phyloP scores from a whole-genome alignment of 2,797 vertebrate genomes.

The Crocodylus rhombifer region DNA sequence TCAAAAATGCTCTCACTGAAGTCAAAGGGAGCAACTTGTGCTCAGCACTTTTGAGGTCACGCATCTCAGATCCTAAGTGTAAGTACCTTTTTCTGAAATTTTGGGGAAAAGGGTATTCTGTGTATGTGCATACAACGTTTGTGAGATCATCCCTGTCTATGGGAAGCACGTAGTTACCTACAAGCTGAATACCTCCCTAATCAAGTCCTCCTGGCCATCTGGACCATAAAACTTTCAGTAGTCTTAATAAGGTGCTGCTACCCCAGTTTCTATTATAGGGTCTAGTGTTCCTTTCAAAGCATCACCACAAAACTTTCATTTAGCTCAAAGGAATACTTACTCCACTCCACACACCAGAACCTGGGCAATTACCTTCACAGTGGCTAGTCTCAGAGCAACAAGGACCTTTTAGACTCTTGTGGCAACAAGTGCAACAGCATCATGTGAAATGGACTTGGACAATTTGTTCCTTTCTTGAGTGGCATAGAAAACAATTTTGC shows the following conservation, averaged over 20 bases:
- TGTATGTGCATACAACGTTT: background rate
- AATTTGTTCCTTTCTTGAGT: background rate
- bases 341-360: background rate
- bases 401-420: background rate
- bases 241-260: no score
- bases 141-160: background rate
- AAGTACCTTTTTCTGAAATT: background rate
- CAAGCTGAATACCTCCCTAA: background rate
- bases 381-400: background rate
- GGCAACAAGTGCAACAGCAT: background rate
- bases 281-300: background rate
- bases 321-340: background rate
- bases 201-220: background rate
- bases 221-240: background rate
- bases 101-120: background rate
- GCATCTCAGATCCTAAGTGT: background rate
- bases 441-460: background rate
- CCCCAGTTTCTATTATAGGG: background rate
- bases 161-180: background rate
- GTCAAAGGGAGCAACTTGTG: no score
- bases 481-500: background rate
- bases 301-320: background rate
- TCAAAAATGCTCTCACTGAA: background rate
- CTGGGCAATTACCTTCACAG: background rate
- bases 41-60: background rate